Evolutionary conservation across 2,888 invertebrate genomes (phyloP).

Genomic region (Tortricodes alternella): DNA sequence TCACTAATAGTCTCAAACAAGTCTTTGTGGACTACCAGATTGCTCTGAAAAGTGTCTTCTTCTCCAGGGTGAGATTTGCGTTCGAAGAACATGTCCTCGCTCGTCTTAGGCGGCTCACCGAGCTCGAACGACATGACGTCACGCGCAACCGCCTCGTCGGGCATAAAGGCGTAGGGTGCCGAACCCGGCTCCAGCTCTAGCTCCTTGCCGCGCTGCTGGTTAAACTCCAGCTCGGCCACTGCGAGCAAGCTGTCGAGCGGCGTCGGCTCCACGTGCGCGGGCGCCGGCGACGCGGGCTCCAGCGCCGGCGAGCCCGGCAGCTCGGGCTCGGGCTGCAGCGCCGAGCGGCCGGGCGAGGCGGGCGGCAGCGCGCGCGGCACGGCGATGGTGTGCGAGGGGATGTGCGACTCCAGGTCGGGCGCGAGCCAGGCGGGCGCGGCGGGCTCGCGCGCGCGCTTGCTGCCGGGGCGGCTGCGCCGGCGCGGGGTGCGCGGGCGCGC

Average conservation of each 20-base stretch:
- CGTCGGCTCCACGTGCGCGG: constrained; percentile 65
- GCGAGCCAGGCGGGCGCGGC: constrained; percentile 50
- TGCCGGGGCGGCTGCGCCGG: constrained; percentile 36
- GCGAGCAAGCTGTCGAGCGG: constrained; percentile 85
- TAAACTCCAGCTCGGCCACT: constrained; percentile 85
- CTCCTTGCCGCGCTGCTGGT: constrained; percentile 78
- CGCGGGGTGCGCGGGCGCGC: constrained; percentile 40
- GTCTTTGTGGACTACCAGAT: constrained; percentile 69
- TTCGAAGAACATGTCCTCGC: constrained; percentile 66
- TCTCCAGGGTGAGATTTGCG: constrained; percentile 50
- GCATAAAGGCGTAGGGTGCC: constrained; percentile 58
- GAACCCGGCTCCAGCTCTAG: constrained; percentile 56
- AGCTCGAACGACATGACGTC: constrained; percentile 74
- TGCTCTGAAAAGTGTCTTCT: constrained; percentile 56
- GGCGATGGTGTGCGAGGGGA: constrained; percentile 84
- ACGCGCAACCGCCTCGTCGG: constrained; percentile 62
- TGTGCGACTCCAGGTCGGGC: constrained; percentile 84
- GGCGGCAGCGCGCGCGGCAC: constrained; percentile 59
- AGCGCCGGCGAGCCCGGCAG: constrained; percentile 45
- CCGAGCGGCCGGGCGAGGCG: constrained; percentile 51
- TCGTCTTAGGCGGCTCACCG: constrained; percentile 57
- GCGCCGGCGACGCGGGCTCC: constrained; percentile 52
- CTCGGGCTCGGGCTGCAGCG: constrained; percentile 62
- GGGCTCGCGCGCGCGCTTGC: constrained; percentile 42
- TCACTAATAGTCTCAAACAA: constrained; percentile 77